A percentile compares a stretch with the other conserved stretches of the same genome.
Conservation (phyloP, 2,797 vertebrate genomes). For the Lepilemur septentrionalis region DNA sequence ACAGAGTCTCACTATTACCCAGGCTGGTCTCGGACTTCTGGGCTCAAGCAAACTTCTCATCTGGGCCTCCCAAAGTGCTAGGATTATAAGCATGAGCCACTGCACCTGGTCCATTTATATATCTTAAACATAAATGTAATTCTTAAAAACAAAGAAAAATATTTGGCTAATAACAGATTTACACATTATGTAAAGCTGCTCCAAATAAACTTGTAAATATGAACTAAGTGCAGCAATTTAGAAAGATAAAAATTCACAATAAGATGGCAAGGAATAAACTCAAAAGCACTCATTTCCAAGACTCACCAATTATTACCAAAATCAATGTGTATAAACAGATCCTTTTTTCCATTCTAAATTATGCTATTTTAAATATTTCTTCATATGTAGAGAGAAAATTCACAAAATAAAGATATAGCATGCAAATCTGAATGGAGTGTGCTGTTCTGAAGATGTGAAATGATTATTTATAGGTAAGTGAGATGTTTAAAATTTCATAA, state of each 20-base stretch:
- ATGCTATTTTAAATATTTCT: constrained; percentile 54
- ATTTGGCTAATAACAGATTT: constrained; percentile 48
- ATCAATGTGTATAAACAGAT: constrained; percentile 37
- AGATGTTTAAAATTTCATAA: constrained; percentile 70
- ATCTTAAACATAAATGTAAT: constrained; percentile 21
- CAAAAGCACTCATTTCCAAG: constrained; percentile 42
- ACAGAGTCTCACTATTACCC: not conserved
- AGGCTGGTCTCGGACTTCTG: not conserved
- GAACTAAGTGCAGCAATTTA: constrained; percentile 2
- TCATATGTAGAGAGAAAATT: constrained; percentile 43
- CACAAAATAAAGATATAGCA: constrained; percentile 52
- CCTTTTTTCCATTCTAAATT: constrained; percentile 52
- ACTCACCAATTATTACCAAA: constrained; percentile 35
- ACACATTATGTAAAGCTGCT: not conserved
- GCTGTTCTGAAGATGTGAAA: constrained; percentile 42
- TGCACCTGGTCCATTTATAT: not conserved
- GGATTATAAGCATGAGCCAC: not conserved
- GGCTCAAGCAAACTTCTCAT: not conserved
- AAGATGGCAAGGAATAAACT: constrained; percentile 49
- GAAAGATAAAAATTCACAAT: not conserved
- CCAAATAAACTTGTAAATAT: constrained; percentile 43
- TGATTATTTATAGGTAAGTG: constrained; percentile 68
- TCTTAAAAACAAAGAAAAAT: constrained; percentile 48
- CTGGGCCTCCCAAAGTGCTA: not conserved
- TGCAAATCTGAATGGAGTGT: constrained; percentile 11